Percentiles rank a stretch among this genome's conserved stretches.
Evolutionary conservation across 1,140 invertebrate genomes (phyloP).

Genomic region (Procambarus virginalis): DNA sequence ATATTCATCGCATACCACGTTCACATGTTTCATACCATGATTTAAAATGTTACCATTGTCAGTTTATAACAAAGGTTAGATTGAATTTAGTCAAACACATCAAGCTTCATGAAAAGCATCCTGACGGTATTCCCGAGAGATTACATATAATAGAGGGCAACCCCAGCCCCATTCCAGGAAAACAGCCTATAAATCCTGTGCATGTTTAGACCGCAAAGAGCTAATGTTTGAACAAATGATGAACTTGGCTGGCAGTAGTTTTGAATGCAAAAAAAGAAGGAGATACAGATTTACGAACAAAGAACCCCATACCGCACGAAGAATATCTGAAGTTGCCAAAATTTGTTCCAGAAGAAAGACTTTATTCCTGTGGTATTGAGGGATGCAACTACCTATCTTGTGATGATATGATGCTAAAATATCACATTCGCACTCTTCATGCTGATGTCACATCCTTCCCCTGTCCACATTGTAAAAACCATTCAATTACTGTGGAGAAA

Average conservation of each 20-base stretch:
- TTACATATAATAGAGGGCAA: constrained; percentile 36
- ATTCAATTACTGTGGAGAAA: constrained; percentile 76
- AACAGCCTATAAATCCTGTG: constrained; percentile 82
- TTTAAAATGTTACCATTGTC: constrained; percentile 81
- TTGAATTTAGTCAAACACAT: constrained; percentile 84
- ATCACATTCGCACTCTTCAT: constrained; percentile 84
- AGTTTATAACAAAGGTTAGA: constrained; percentile 83
- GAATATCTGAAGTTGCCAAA: constrained; percentile 76
- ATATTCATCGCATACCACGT: constrained; percentile 80
- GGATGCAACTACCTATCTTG: constrained; percentile 83
- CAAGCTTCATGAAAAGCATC: constrained; percentile 77
- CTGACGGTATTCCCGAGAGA: constrained; percentile 64
- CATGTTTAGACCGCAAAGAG: constrained; percentile 84
- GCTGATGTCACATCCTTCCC: constrained; percentile 78
- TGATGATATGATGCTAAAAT: constrained; percentile 82
- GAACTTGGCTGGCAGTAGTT: constrained; percentile 84
- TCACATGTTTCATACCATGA: constrained; percentile 79
- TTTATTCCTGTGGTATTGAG: constrained; percentile 81
- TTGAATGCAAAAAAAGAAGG: constrained; percentile 74
- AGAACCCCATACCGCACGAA: constrained; percentile 63
- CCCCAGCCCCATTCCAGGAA: constrained; percentile 56
- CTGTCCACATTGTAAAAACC: constrained; percentile 81
- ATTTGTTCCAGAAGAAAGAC: constrained; percentile 80
- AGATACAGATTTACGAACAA: constrained; percentile 50
- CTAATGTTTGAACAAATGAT: constrained; percentile 89